Percentiles rank a stretch among this genome's conserved stretches.
Conservation (phyloP, 2,113 vertebrate species). For the Scopus umbretta region DNA sequence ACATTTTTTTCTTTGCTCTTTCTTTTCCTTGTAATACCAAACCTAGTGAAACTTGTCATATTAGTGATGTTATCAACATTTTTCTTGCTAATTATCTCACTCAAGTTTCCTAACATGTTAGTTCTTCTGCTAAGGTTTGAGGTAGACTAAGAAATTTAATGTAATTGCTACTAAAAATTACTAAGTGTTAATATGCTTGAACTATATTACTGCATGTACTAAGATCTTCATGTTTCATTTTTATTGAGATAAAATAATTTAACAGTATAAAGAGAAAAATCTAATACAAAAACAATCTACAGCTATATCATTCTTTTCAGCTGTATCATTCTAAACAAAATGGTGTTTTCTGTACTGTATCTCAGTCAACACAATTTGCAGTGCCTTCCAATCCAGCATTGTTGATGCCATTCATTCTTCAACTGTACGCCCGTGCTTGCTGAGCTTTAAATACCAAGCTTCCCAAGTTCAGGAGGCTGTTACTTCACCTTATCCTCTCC, state of each 20-base stretch:
- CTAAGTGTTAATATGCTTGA: background rate
- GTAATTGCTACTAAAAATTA: background rate
- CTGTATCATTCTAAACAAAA: background rate
- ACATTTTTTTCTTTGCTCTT: background rate
- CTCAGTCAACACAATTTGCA: background rate
- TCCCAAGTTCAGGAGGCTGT: background rate
- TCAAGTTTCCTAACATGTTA: background rate
- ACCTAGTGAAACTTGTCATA: background rate
- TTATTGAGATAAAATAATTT: constrained; percentile 61
- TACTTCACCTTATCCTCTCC: background rate
- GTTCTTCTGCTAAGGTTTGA: background rate
- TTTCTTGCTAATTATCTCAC: background rate
- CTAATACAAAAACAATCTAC: background rate
- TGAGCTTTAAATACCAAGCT: too few relatives aligned
- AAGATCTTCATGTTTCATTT: constrained; percentile 25
- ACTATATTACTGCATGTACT: background rate
- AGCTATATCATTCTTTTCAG: background rate
- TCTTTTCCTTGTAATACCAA: background rate
- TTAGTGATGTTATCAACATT: background rate
- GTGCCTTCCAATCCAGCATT: background rate
- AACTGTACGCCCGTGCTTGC: background rate
- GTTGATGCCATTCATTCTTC: background rate
- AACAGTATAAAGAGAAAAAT: constrained; percentile 9
- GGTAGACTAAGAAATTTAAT: background rate
- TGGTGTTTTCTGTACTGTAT: background rate